Evolutionary conservation across 2,797 vertebrate species (phyloP).

Genomic region (Coccyzus lansbergi): DNA sequence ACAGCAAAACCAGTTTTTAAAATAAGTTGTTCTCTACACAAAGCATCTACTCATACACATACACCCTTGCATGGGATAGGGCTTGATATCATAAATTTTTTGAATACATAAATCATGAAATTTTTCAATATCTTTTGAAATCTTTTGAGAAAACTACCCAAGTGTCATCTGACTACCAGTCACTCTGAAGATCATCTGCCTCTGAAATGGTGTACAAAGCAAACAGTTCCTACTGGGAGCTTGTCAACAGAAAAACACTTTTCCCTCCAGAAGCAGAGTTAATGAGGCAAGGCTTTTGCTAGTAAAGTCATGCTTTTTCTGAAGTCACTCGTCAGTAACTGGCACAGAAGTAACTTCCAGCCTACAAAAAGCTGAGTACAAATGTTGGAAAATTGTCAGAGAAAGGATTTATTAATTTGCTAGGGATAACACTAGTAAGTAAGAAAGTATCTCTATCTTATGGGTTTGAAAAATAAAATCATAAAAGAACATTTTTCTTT

Average conservation of each 20-base stretch:
- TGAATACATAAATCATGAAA: not conserved
- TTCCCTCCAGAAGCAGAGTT: not conserved
- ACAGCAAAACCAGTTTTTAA: not conserved
- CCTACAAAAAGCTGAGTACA: not conserved
- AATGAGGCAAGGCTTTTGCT: not conserved
- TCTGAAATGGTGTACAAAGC: not conserved
- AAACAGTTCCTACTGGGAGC: not conserved
- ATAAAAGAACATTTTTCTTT: conserved; percentile 27
- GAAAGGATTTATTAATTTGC: not conserved
- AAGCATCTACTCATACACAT: not conserved
- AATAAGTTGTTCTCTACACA: not conserved
- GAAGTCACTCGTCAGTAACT: not conserved
- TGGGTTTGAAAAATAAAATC: not conserved
- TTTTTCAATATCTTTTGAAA: no score
- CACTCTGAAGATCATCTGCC: not conserved
- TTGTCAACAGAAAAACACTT: not conserved
- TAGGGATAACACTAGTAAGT: not conserved
- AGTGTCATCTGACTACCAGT: not conserved
- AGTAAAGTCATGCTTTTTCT: not conserved
- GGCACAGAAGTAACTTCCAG: not conserved
- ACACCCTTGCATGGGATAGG: not conserved
- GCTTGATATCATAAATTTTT: not conserved
- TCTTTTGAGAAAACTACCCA: not conserved
- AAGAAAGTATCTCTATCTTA: not conserved
- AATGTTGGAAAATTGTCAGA: not conserved